Base-by-base conservation (phyloP, 2,888 invertebrate species). In the Oscheius sp. region DNA sequence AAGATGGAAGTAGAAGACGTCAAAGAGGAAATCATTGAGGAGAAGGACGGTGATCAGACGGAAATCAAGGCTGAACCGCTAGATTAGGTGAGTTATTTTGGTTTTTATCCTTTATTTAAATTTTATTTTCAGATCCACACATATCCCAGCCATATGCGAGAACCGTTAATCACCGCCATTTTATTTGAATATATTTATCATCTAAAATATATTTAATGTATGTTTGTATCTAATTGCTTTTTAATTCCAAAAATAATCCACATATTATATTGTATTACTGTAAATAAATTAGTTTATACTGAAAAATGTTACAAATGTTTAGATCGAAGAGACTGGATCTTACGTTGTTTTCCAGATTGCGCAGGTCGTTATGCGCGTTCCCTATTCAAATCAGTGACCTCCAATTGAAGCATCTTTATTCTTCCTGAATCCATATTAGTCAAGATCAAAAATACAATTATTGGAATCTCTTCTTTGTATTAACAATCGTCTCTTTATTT, bases 261-360 rank as follows among this genome's bases (percentile, higher is more conserved):
- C n/a, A n/a, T n/a, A n/a, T n/a, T 35, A 35, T 35, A 35, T 35
- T 35, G 35, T 35, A 35, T 35, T 35, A 35, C 35, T 35, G 35
- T 35, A 35, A 35, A 35, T 35, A 35, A 35, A 35, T n/a, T 35
- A 35, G 35, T 35, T 35, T 35, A 6, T 3, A 35, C 35, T 35
- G 35, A 9, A 3, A 35, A 6, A 35, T 35, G 35, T 35, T 35
- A 9, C 35, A 35, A 35, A 35, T 35, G 35, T 58, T 58, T 29
- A 29, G 43, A 23, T n/a, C n/a, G n/a, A n/a, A n/a, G 12, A 63
- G 46, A 63, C 63, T 63, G 63, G 63, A 63, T 63, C 63, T 63
- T 63, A 23, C 63, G 63, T 63, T 63, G 63, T 63, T 59, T 59
- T 59, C 59, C 35, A 35, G 35, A 35, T 35, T 49, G 49, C 21